Evolutionary conservation across 2,888 invertebrate species (phyloP).

Genomic region (Yponomeuta evonymella): DNA sequence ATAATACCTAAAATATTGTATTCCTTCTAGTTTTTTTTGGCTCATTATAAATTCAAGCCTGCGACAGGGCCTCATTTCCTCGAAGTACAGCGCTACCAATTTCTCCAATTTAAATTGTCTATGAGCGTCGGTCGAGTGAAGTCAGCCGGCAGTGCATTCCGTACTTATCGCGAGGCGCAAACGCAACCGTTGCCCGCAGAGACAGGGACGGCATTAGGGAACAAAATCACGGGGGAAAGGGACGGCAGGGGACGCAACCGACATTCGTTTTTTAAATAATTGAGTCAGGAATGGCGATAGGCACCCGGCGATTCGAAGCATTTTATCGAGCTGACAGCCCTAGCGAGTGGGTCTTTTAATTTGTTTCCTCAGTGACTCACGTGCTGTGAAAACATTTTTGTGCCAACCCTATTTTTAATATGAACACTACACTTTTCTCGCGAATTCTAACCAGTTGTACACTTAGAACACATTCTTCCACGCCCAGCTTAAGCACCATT

Average conservation of each 20-base stretch:
- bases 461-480: too few relatives aligned
- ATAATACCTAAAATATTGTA: too few relatives aligned
- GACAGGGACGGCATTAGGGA: slow-evolving; percentile 44
- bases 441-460: too few relatives aligned
- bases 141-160: slow-evolving; percentile 70
- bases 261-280: slow-evolving; percentile 71
- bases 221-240: slow-evolving; percentile 49
- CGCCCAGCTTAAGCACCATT: too few relatives aligned
- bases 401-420: background rate
- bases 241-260: slow-evolving; percentile 47
- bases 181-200: slow-evolving; percentile 46
- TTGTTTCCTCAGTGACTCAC: slow-evolving; percentile 55
- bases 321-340: slow-evolving; percentile 67
- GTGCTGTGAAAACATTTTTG: background rate
- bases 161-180: slow-evolving; percentile 61
- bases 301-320: slow-evolving; percentile 62
- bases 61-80: slow-evolving; percentile 32
- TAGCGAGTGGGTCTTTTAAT: slow-evolving; percentile 61
- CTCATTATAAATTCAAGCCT: too few relatives aligned
- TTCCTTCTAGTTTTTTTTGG: too few relatives aligned
- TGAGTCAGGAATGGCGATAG: slow-evolving; percentile 71
- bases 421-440: background rate
- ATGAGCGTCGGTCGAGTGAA: slow-evolving; percentile 70
- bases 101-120: slow-evolving; percentile 74
- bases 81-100: slow-evolving; percentile 62